These are phyloP conservation scores for Cryptotermes secundus DNA, from an alignment of 1,140 invertebrate genomes.

Conservation along the genomic window DNA sequence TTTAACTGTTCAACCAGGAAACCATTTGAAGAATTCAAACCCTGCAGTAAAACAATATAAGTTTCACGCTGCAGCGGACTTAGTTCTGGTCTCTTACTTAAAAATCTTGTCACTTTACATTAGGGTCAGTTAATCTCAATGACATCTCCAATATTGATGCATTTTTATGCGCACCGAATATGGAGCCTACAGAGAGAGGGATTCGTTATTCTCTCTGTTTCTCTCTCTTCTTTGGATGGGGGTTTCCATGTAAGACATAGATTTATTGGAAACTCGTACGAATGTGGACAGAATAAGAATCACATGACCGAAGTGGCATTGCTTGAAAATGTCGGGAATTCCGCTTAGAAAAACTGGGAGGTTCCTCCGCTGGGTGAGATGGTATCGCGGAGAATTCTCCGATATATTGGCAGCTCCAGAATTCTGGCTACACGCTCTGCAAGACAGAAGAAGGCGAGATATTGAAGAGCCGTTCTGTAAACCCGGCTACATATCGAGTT, in stretches of 20 bases:
- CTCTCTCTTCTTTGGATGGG: too few species aligned
- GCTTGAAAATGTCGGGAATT: neutral
- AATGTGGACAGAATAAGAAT: neutral
- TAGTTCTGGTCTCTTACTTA: too few species aligned
- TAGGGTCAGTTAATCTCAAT: neutral
- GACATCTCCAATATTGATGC: slow-evolving; percentile 3
- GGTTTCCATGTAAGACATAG: neutral
- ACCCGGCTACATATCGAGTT: too few species aligned
- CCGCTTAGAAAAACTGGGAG: neutral
- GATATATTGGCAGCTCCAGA: neutral
- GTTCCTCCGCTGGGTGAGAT: neutral
- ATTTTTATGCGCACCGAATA: neutral
- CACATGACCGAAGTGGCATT: neutral
- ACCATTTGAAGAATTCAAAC: too few species aligned
- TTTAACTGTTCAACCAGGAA: too few species aligned
- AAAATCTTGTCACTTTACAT: too few species aligned
- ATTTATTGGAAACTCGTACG: neutral
- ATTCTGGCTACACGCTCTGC: too few species aligned
- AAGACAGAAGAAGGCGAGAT: too few species aligned
- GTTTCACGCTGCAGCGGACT: too few species aligned
- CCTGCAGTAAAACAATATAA: too few species aligned
- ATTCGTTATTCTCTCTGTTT: neutral
- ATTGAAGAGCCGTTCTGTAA: too few species aligned
- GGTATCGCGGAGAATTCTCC: neutral
- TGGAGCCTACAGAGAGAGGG: neutral